A percentile compares a stretch with the other conserved stretches of the same genome.
Conservation (phyloP, 2,797 vertebrate genomes). For the Synaphobranchus kaupii region DNA sequence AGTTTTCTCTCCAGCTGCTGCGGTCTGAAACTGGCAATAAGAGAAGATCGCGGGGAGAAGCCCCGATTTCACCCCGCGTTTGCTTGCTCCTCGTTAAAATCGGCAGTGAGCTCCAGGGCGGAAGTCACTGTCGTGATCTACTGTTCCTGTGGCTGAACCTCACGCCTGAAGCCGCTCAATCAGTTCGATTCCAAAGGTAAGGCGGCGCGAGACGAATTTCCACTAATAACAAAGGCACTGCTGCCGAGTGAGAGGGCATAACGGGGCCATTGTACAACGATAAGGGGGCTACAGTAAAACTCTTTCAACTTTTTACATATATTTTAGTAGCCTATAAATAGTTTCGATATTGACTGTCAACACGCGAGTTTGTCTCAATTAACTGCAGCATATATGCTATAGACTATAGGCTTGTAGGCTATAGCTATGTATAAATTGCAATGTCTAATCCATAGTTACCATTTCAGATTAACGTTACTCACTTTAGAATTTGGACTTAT, state of each 20-base stretch:
- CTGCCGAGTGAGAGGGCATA: conserved; percentile 79
- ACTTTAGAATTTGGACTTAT: not conserved
- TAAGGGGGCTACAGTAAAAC: conserved; percentile 68
- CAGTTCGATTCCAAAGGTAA: conserved; percentile 77
- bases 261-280: conserved; percentile 77
- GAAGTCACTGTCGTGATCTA: conserved; percentile 41
- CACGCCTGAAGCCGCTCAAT: conserved; percentile 36
- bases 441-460: not conserved
- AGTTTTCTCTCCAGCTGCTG: conserved; percentile 83
- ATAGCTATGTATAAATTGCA: not conserved
- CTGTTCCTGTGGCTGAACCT: conserved; percentile 21
- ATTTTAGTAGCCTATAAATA: conserved; percentile 41
- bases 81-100: conserved; percentile 66
- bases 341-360: not conserved
- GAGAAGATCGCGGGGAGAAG: conserved; percentile 79
- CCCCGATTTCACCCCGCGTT: conserved; percentile 71
- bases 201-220: conserved; percentile 77
- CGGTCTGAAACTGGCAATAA: conserved; percentile 80
- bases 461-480: conserved; percentile 1
- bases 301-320: conserved; percentile 79
- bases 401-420: not conserved
- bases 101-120: conserved; percentile 54
- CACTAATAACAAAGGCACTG: conserved; percentile 84
- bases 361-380: not conserved
- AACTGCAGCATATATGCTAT: not conserved